Evolutionary conservation across 2,113 vertebrate genomes (phyloP), one percentile per base, ranked within the genome.

Genomic region (Oncorhynchus masou): DNA sequence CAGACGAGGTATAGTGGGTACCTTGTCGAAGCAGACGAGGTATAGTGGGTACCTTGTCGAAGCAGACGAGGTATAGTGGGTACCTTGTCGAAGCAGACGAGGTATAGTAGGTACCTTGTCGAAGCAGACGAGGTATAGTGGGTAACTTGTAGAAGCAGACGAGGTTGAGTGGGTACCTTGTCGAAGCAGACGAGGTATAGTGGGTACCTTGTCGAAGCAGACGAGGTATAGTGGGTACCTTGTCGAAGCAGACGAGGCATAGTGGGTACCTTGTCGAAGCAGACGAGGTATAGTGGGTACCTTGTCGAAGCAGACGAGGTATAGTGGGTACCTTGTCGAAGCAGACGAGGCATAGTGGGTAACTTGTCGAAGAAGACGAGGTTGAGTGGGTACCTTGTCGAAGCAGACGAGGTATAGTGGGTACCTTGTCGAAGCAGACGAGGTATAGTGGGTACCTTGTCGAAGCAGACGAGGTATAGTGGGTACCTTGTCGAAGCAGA

Each of bases 111-210:
- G 49, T 76, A 99, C 98, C 98, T 99, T 99, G 90, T 99, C 98
- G 79, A 99, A 99, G 83, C 97, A 99, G 80, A 99, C 91, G 66
- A 99, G 92, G 90, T 99, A n/a, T n/a, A n/a, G n/a, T n/a, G n/a
- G n/a, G n/a, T n/a, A n/a, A n/a, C n/a, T n/a, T n/a, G n/a, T n/a
- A n/a, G n/a, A n/a, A n/a, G n/a, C n/a, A n/a, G n/a, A n/a, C n/a
- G n/a, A 3, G 27, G 2, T 3, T 3, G 3, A 27, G 27, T 27
- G 27, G 27, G 27, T 27, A 27, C 27, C 27, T 27, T 27, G 27
- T 27, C 2, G 27, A 3, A 3, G 27, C 27, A 27, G 27, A 27
- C 27, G 3, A 3, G 27, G 27, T 2, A 27, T 27, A 3, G 27
- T 27, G 27, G 27, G 27, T 27, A 27, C 27, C 27, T 27, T 27